Evolutionary conservation across 2,888 invertebrate genomes (phyloP).

Genomic region (Norana najaformis): DNA sequence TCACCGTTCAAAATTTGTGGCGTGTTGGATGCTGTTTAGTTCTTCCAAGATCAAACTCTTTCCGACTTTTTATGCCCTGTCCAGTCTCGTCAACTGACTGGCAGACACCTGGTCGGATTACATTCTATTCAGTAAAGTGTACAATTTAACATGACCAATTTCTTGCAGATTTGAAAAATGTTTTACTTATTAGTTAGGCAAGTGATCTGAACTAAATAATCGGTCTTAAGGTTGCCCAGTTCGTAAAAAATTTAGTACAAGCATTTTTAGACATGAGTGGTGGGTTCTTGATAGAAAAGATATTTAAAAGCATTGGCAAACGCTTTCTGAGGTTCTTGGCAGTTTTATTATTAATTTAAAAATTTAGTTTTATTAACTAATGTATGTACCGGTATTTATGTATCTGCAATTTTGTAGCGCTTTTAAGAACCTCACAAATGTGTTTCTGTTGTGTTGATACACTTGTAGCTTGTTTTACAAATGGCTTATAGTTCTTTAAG

Average conservation of each 20-base stretch:
- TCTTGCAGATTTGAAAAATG: not conserved
- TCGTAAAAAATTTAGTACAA: too few relatives aligned
- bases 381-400: too few relatives aligned
- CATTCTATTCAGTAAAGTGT: not conserved
- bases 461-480: not conserved
- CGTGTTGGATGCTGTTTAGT: too few relatives aligned
- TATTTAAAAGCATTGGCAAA: not conserved
- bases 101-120: not conserved
- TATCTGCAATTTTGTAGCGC: too few relatives aligned
- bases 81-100: not conserved
- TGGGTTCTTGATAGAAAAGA: too few relatives aligned
- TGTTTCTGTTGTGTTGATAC: too few relatives aligned
- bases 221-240: too few relatives aligned
- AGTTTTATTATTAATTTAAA: too few relatives aligned
- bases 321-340: not conserved
- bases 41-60: not conserved
- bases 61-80: not conserved
- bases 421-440: too few relatives aligned
- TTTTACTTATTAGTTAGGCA: not conserved
- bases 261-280: too few relatives aligned
- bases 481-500: not conserved
- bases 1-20: too few relatives aligned
- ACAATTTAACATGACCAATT: not conserved
- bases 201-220: too few relatives aligned
- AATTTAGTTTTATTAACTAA: not conserved